Percentiles rank a stretch among this genome's conserved stretches.
Evolutionary conservation across 2,797 vertebrate species (phyloP).

Genomic region (Oophaga sylvatica): DNA sequence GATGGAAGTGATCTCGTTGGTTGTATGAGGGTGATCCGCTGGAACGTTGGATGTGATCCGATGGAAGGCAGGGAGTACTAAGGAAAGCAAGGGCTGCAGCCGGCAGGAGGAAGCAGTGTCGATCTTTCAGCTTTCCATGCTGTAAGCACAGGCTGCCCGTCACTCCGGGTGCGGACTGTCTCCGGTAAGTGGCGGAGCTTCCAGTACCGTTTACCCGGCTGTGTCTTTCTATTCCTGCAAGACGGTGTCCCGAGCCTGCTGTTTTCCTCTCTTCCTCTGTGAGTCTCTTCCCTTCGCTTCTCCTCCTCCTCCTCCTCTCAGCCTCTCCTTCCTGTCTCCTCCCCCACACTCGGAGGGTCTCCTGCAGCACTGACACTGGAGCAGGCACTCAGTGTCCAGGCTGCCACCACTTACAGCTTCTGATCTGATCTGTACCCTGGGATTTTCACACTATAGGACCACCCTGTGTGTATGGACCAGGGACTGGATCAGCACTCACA

Average conservation of each 20-base stretch:
- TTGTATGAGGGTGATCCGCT: not conserved
- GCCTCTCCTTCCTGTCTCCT: slow-evolving; percentile 59
- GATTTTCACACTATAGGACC: no score
- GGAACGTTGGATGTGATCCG: not conserved
- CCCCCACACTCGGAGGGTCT: slow-evolving; percentile 41
- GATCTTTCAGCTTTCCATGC: not conserved
- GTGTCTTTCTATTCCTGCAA: slow-evolving; percentile 42
- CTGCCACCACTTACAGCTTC: not conserved
- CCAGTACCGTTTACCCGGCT: not conserved
- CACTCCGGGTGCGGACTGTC: not conserved
- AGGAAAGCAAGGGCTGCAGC: not conserved
- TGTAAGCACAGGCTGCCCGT: not conserved
- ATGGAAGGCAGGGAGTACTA: not conserved
- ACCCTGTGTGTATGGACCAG: no score
- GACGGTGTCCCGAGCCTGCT: slow-evolving; percentile 56
- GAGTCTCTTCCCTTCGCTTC: slow-evolving; percentile 36
- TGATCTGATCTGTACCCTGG: not conserved
- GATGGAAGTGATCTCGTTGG: not conserved
- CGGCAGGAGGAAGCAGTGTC: not conserved
- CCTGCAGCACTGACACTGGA: slow-evolving; percentile 37
- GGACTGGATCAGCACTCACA: no score
- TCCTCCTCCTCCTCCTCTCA: slow-evolving; percentile 46
- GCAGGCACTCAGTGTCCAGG: not conserved
- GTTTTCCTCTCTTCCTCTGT: slow-evolving; percentile 61
- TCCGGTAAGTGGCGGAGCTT: not conserved